phyloP scores from a whole-genome alignment of 2,888 invertebrate species.

The Ceriagrion tenellum region DNA sequence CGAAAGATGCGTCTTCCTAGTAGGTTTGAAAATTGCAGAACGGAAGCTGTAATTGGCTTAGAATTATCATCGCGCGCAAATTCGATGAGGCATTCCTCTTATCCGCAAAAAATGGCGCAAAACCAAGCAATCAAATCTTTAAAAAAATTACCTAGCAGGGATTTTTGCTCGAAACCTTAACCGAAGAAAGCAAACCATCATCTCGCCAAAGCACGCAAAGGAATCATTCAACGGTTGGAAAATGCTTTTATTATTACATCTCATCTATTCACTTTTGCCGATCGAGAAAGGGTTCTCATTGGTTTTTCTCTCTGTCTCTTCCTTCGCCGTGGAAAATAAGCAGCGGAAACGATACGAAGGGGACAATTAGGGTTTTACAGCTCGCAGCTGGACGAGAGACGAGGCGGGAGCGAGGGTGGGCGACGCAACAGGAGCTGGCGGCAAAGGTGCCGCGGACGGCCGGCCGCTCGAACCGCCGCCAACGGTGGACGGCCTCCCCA shows the following conservation, averaged over 20 bases:
- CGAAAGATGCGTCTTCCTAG: too few relatives aligned
- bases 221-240: not conserved
- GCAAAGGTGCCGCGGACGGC: not conserved
- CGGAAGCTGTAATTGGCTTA: not conserved
- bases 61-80: not conserved
- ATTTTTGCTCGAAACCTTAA: not conserved
- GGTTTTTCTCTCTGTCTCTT: not conserved
- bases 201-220: not conserved
- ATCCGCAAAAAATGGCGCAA: not conserved
- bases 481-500: not conserved
- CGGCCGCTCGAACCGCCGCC: not conserved
- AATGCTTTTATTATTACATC: not conserved
- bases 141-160: not conserved
- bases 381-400: not conserved
- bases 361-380: not conserved
- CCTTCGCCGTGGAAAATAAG: not conserved
- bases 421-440: not conserved
- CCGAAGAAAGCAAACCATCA: not conserved
- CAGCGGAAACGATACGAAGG: not conserved
- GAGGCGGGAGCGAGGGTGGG: not conserved
- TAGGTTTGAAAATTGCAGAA: not conserved
- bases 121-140: not conserved
- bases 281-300: not conserved
- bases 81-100: not conserved
- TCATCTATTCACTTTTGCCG: not conserved